phyloP scores from a whole-genome alignment of 2,797 vertebrate species.

The Siniperca undulata region DNA sequence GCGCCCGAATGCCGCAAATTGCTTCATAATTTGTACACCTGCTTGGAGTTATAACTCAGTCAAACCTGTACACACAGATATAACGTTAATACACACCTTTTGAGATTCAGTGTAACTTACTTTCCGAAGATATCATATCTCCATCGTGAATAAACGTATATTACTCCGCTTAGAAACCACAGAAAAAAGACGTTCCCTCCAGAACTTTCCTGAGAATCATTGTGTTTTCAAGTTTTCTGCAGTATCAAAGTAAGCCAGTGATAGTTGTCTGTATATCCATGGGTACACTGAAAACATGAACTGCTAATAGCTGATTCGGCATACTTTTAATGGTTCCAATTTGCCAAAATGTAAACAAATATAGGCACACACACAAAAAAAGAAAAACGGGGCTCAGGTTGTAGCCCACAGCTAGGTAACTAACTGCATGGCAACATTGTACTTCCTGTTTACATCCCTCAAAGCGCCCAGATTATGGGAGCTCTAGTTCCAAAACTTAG shows the following conservation, averaged over 20 bases:
- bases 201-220: background rate
- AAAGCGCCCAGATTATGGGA: background rate
- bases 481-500: background rate
- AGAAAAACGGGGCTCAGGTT: background rate
- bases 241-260: background rate
- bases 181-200: background rate
- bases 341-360: background rate
- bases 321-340: background rate
- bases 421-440: background rate
- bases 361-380: no score
- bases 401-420: background rate
- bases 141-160: background rate
- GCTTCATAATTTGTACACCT: background rate
- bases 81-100: background rate
- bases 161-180: background rate
- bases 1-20: background rate
- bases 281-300: background rate
- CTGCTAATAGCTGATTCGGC: background rate
- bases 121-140: background rate
- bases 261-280: background rate
- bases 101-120: background rate
- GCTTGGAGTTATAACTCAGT: background rate
- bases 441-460: conserved; percentile 19
- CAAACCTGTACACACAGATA: background rate
- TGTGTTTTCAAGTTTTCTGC: background rate